These are phyloP conservation scores for Nasonia vitripennis DNA, from an alignment of 1,140 invertebrate genomes.

Conservation along the genomic window DNA sequence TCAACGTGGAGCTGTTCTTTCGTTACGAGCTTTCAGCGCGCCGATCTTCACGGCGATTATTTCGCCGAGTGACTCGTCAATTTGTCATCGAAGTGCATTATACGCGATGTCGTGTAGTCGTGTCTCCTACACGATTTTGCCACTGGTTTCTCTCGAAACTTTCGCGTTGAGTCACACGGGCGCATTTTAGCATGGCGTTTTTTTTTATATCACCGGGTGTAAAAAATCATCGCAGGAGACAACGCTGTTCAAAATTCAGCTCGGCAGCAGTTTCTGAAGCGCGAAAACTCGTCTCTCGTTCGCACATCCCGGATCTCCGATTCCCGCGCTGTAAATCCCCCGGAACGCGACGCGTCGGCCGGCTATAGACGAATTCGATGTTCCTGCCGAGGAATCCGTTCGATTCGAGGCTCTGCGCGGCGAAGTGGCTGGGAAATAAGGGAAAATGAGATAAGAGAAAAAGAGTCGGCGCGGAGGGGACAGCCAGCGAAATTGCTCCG, in stretches of 20 bases:
- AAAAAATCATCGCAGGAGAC: too few species aligned
- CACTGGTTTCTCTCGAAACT: neutral
- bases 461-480: constrained; percentile 44
- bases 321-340: neutral
- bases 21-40: constrained; percentile 41
- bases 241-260: too few species aligned
- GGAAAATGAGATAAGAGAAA: constrained; percentile 52
- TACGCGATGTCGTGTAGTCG: neutral
- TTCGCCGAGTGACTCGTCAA: constrained; percentile 1
- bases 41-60: neutral
- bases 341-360: neutral
- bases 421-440: constrained; percentile 2
- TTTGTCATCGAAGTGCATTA: constrained; percentile 45
- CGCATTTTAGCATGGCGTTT: neutral
- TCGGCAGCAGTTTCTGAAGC: neutral
- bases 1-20: too few species aligned
- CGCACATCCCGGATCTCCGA: neutral
- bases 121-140: constrained; percentile 30
- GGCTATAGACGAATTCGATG: too few species aligned
- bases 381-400: neutral
- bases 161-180: constrained; percentile 16
- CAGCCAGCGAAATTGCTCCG: constrained; percentile 62
- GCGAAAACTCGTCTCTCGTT: constrained; percentile 10
- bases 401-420: neutral
- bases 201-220: neutral